phyloP scores from a whole-genome alignment of 1,140 invertebrate genomes.

The Latrodectus geometricus region DNA sequence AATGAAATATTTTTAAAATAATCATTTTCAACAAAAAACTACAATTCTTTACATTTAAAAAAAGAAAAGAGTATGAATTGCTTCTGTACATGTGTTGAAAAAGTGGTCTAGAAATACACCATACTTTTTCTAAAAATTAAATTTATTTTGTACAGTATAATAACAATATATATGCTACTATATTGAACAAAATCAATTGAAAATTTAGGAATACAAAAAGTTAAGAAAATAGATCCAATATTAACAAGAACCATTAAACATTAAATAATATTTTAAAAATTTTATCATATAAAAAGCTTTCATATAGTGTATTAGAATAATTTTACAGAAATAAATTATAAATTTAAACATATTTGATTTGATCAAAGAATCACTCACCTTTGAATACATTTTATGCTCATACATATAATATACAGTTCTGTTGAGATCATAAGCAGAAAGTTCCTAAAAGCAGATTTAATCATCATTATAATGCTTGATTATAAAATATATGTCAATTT shows the following conservation, averaged over 20 bases:
- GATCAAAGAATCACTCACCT: conserved; percentile 65
- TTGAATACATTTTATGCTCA: conserved; percentile 69
- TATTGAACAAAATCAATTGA: neutral
- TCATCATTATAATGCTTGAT: neutral
- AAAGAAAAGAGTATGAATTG: no score
- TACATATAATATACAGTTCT: conserved; percentile 70
- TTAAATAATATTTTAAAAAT: no score
- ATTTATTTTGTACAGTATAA: neutral
- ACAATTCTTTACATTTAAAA: neutral
- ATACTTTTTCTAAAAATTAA: no score
- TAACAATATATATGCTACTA: neutral
- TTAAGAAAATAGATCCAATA: no score
- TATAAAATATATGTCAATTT: neutral
- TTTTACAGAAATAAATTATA: neutral
- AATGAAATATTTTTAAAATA: neutral
- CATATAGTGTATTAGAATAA: neutral
- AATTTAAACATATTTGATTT: no score
- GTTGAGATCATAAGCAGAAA: conserved; percentile 70
- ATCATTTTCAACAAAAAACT: neutral
- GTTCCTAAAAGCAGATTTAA: conserved; percentile 64
- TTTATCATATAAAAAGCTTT: no score
- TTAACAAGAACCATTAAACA: no score
- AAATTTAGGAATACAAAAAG: neutral
- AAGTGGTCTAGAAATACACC: conserved; percentile 73
- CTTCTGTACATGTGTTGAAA: no score